Conservation (phyloP, 2,113 vertebrate species). For the Tenrec ecaudatus region DNA sequence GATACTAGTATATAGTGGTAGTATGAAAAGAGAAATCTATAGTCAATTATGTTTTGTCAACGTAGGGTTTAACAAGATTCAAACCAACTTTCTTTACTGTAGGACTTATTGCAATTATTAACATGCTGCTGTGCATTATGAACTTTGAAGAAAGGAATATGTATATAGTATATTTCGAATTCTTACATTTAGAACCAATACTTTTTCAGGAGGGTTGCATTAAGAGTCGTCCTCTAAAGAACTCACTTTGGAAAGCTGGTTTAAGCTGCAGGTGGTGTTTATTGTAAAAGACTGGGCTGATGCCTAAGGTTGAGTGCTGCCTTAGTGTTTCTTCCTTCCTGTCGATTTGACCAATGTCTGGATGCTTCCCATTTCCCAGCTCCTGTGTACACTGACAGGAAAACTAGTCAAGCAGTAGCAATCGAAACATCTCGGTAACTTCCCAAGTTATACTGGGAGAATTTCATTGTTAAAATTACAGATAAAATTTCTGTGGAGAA, state of each 20-base stretch:
- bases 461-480: conserved; percentile 18
- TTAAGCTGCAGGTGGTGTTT: conserved; percentile 13
- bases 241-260: conserved; percentile 43
- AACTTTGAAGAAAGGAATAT: conserved; percentile 13
- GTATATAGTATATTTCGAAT: neutral
- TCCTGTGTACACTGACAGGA: neutral
- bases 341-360: neutral
- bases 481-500: conserved; percentile 15
- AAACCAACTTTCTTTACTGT: neutral
- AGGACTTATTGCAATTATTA: neutral
- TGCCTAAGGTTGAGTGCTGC: neutral
- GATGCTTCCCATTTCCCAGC: neutral
- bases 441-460: conserved; percentile 4
- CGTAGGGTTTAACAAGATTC: conserved; percentile 12
- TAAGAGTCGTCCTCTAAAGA: neutral
- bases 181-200: neutral
- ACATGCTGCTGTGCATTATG: neutral
- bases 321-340: neutral
- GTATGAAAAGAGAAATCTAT: neutral
- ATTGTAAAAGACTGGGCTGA: conserved; percentile 12
- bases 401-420: neutral
- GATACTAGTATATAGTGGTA: neutral
- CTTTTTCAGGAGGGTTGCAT: neutral
- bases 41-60: neutral
- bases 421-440: neutral